These are phyloP conservation scores for Lycocerus yunnanus DNA, from an alignment of 2,888 invertebrate genomes.

Conservation along the genomic window DNA sequence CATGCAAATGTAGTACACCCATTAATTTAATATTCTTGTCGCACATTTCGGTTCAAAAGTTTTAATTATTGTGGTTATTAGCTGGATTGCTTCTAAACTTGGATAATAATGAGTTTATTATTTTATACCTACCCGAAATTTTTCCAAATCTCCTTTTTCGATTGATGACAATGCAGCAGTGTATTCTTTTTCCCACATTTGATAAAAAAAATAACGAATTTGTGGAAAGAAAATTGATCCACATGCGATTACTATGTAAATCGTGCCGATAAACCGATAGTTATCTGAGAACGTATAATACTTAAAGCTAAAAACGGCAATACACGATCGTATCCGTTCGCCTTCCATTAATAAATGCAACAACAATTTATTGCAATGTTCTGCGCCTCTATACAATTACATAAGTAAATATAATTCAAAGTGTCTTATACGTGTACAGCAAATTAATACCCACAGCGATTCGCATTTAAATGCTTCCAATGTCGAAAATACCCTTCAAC, in stretches of 20 bases:
- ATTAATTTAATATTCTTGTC: neutral
- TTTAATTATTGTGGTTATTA: neutral
- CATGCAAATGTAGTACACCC: too few species aligned
- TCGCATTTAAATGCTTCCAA: slow-evolving; percentile 10
- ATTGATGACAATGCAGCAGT: too few species aligned
- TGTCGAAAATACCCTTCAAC: neutral
- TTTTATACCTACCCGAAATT: too few species aligned
- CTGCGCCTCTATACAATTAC: slow-evolving; percentile 23
- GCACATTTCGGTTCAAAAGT: neutral
- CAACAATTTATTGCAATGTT: slow-evolving; percentile 18
- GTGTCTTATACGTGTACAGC: slow-evolving; percentile 25
- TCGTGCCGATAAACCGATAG: neutral
- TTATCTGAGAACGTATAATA: slow-evolving; percentile 14
- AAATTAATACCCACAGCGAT: slow-evolving; percentile 24
- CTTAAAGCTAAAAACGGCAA: slow-evolving; percentile 16
- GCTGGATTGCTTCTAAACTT: neutral
- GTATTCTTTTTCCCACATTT: neutral
- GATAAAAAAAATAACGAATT: neutral
- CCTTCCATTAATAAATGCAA: slow-evolving; percentile 24
- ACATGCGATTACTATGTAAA: neutral
- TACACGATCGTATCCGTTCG: slow-evolving; percentile 18
- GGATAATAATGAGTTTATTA: too few species aligned
- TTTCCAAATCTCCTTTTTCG: too few species aligned
- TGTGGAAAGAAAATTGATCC: neutral
- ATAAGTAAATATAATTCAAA: slow-evolving; percentile 25